Evolutionary conservation across 2,888 invertebrate genomes (phyloP).

Genomic region (Drosophila nr. fundita): DNA sequence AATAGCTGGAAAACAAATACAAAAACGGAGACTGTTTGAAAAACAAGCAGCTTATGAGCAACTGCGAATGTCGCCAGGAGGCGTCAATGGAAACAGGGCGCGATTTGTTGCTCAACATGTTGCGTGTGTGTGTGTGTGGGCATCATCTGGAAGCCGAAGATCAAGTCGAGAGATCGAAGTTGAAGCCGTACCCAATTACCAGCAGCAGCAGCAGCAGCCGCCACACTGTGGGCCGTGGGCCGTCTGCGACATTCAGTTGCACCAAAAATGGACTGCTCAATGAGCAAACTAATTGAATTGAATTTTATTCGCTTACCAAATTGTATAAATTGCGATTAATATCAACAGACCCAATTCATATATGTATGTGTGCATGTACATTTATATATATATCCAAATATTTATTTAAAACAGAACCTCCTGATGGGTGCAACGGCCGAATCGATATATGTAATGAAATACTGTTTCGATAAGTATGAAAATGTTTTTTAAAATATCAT

Average conservation of each 20-base stretch:
- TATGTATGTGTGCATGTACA: neutral
- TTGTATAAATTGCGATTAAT: slow-evolving; percentile 19
- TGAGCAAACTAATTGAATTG: slow-evolving; percentile 68
- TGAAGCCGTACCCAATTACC: slow-evolving; percentile 53
- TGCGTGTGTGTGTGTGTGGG: slow-evolving; percentile 48
- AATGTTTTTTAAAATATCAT: neutral
- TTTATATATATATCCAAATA: neutral
- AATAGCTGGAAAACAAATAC: slow-evolving; percentile 42
- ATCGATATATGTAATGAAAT: neutral
- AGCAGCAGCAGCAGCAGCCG: slow-evolving; percentile 3
- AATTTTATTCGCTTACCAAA: slow-evolving; percentile 57
- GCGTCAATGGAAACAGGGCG: slow-evolving; percentile 63
- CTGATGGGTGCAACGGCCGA: neutral
- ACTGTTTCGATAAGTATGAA: neutral
- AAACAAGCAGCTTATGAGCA: slow-evolving; percentile 34
- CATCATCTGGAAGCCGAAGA: slow-evolving; percentile 53
- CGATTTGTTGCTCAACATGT: slow-evolving; percentile 34
- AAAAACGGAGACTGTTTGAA: slow-evolving; percentile 23
- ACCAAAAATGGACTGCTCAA: slow-evolving; percentile 71
- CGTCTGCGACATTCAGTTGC: slow-evolving; percentile 50
- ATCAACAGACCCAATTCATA: slow-evolving; percentile 4
- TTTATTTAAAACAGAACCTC: neutral
- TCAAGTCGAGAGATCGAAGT: slow-evolving; percentile 40
- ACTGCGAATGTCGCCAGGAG: slow-evolving; percentile 64
- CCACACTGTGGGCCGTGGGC: slow-evolving; percentile 40